Conservation (phyloP, 1,140 invertebrate species). For the Microvelia longipes region DNA sequence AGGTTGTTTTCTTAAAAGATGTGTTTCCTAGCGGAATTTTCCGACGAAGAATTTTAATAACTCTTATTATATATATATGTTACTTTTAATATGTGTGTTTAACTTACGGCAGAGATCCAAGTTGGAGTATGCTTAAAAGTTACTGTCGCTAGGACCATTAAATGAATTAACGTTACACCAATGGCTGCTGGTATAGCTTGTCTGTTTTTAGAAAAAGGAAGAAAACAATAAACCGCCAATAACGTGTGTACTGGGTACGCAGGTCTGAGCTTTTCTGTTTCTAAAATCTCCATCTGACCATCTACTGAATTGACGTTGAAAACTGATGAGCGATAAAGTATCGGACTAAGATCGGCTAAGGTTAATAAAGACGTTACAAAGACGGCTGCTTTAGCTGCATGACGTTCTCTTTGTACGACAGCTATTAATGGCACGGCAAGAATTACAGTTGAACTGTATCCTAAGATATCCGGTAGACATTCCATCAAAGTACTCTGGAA, state of each 20-base stretch:
- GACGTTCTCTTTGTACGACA: conserved; percentile 22
- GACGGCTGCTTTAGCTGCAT: background rate
- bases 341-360: conserved; percentile 19
- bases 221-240: conserved; percentile 59
- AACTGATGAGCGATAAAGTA: conserved; percentile 12
- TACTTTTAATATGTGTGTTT: too few relatives aligned
- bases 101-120: background rate
- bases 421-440: conserved; percentile 18
- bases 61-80: too few relatives aligned
- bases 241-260: conserved; percentile 52
- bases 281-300: background rate
- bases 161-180: conserved; percentile 43
- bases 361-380: conserved; percentile 24
- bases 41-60: too few relatives aligned
- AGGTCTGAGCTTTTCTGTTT: conserved; percentile 31
- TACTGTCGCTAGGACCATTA: conserved; percentile 43
- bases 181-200: conserved; percentile 46
- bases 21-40: too few relatives aligned
- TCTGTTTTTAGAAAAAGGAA: conserved; percentile 52
- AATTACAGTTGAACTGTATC: conserved; percentile 15
- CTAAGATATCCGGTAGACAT: conserved; percentile 20
- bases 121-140: conserved; percentile 37
- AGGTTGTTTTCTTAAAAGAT: too few relatives aligned
- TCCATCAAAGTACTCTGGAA: background rate
- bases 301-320: background rate